Base-by-base conservation (phyloP, 2,113 vertebrate species). In the Brachirus orientalis region DNA sequence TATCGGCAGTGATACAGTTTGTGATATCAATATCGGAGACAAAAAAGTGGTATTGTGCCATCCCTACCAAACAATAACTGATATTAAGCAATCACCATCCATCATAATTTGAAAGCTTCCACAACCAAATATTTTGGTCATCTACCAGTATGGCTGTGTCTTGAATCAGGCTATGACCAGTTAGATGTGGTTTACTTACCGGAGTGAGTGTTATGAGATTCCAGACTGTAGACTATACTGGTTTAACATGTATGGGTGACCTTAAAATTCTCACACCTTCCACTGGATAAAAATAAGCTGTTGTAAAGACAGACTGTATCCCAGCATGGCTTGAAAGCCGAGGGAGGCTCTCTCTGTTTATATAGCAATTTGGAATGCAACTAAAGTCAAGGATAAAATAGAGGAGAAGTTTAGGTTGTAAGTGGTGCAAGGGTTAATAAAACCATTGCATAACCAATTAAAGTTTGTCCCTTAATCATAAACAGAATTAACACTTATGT, bases 271-370 rank as follows among this genome's bases (percentile, higher is more conserved):
- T n/a, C 28, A 17, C 46, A 45, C 54, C 63, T 50, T 8, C n/a
- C 46, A 37, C 8, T 7, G 6, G 63, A 58, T 71, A 17, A 64
- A 70, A 86, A 81, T 72, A 79, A 76, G 18, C 56, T 58, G 17
- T 38, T 38, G 18, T 40, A 55, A 38, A 55, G 12, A 19, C 53
- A 47, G 6, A 0, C 16, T 63, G 47, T 44, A 28, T 57, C 6
- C 40, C 35, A 12, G 19, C 10, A 52, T 47, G 64, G 22, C 41
- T 37, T 51, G 19, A 38, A 61, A 45, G 44, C 45, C 33, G 3
- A 12, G 16, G 14, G 14, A 36, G 14, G 4, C 35, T 45, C 14
- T 18, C 10, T 51, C n/a, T 37, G 0, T 46, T 14, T 9, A 19
- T 12, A 17, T 8, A 18, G 13, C 7, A 8, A 43, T 14, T 43